A percentile compares a stretch with the other conserved stretches of the same genome.
phyloP scores from a whole-genome alignment of 1,140 invertebrate genomes.

The Drosophila persimilis region DNA sequence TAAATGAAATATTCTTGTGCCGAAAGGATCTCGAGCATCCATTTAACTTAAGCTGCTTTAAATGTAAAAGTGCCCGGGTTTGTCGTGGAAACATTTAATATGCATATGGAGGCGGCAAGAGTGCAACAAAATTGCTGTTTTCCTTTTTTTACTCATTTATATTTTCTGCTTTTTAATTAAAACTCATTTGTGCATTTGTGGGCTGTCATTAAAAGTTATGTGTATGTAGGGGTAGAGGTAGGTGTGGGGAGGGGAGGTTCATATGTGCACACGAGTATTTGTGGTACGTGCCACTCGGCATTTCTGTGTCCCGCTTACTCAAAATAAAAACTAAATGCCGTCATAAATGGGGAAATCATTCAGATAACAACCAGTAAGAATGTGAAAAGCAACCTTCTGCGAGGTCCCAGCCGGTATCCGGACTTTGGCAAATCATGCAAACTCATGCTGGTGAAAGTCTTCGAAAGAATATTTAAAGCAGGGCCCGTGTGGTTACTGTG shows the following conservation, averaged over 20 bases:
- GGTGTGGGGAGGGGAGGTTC: too few relatives aligned
- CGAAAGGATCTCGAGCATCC: neutral
- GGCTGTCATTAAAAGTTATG: conserved; percentile 38
- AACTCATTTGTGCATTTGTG: conserved; percentile 56
- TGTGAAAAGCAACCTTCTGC: neutral
- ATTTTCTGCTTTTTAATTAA: conserved; percentile 45
- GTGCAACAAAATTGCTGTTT: conserved; percentile 32
- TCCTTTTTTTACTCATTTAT: conserved; percentile 11
- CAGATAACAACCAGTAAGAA: too few relatives aligned
- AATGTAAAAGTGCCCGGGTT: neutral
- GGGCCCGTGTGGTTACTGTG: conserved; percentile 14
- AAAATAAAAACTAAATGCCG: conserved; percentile 33
- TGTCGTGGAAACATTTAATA: too few relatives aligned
- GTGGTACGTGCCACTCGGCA: conserved; percentile 20
- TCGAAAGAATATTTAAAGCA: neutral
- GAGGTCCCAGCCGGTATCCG: too few relatives aligned
- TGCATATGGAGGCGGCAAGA: conserved; percentile 2
- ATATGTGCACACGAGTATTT: neutral
- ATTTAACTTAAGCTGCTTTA: conserved; percentile 32
- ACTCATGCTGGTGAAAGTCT: too few relatives aligned
- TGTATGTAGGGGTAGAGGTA: conserved; percentile 5
- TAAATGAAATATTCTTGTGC: too few relatives aligned
- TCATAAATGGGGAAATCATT: neutral
- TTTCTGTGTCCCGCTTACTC: conserved; percentile 19
- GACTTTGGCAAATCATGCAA: too few relatives aligned